A percentile compares a stretch with the other conserved stretches of the same genome.
phyloP scores from a whole-genome alignment of 1,140 invertebrate genomes.

The Ectropis grisescens region DNA sequence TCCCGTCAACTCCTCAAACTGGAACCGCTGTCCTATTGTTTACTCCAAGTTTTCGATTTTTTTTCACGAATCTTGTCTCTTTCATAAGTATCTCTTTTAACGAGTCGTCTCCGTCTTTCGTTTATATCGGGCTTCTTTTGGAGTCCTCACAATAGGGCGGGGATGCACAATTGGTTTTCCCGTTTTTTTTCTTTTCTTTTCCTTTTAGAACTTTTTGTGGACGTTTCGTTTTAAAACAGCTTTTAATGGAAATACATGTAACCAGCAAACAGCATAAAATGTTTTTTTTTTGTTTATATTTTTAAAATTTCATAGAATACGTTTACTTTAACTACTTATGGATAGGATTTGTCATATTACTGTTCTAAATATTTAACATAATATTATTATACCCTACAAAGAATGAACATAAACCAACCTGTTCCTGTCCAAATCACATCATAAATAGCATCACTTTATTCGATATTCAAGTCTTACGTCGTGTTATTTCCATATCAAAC shows the following conservation, averaged over 20 bases:
- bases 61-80: conserved; percentile 18
- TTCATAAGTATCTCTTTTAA: conserved; percentile 30
- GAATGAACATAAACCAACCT: no score
- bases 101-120: conserved; percentile 20
- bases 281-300: not conserved
- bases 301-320: no score
- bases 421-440: no score
- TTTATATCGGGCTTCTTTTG: conserved; percentile 25
- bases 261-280: not conserved
- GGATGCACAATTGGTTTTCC: conserved; percentile 25
- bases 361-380: no score
- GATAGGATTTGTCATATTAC: no score
- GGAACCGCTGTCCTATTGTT: conserved; percentile 18
- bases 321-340: no score
- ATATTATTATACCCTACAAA: no score
- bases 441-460: no score
- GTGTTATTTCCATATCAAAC: conserved; percentile 11
- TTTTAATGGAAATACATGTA: conserved; percentile 11
- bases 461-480: no score
- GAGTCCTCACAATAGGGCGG: conserved; percentile 20
- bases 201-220: conserved; percentile 20
- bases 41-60: conserved; percentile 17
- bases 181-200: conserved; percentile 22
- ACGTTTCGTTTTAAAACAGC: conserved; percentile 16
- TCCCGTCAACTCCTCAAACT: conserved; percentile 13